Evolutionary conservation across 2,113 vertebrate species (phyloP), one percentile per base, ranked within the genome.

Genomic region (Chaetodon trifascialis): DNA sequence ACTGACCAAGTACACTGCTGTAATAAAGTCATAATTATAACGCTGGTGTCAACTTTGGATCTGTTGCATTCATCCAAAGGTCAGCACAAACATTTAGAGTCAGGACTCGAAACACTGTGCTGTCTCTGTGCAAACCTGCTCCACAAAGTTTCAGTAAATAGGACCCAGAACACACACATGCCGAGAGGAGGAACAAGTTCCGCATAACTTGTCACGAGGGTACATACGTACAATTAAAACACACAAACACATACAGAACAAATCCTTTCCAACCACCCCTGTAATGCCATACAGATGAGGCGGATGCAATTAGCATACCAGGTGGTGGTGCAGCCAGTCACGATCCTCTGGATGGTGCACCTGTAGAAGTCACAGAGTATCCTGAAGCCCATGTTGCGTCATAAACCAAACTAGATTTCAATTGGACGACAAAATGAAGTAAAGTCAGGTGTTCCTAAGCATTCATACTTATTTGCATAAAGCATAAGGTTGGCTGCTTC

Each of bases 81-180:
- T 30, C 7, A 15, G 19, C 17, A 44, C 52, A 64, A 67, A 11
- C 36, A 23, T 23, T 30, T 30, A 30, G 30, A 30, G 30, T 30
- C 30, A 30, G 30, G 30, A 30, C 14, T 4, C 36, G 25, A 8
- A 23, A 19, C 21, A 16, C 54, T 7, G 30, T 8, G 15, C 21
- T 10, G 64, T 70, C 60, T 1, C 14, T 16, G 52, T 38, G 44
- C 30, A 30, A 85, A 82, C 58, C 74, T 83, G 83, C 30, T 54
- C 56, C n/a, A 30, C 30, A 30, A 47, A 38, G 60, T 38, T 55
- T 85, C 84, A 70, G 80, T 62, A n/a, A 81, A 69, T 42, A 89
- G 91, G 92, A 94, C 80, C 83, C 30, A 69, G 82, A 72, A 78
- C 67, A 83, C 23, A n/a, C 17, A 66, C 85, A 85, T 4, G 77